A percentile compares a stretch with the other conserved stretches of the same genome.
These are phyloP conservation scores for Drosophila nebulosa DNA, from an alignment of 1,140 invertebrate species.

Conservation along the genomic window DNA sequence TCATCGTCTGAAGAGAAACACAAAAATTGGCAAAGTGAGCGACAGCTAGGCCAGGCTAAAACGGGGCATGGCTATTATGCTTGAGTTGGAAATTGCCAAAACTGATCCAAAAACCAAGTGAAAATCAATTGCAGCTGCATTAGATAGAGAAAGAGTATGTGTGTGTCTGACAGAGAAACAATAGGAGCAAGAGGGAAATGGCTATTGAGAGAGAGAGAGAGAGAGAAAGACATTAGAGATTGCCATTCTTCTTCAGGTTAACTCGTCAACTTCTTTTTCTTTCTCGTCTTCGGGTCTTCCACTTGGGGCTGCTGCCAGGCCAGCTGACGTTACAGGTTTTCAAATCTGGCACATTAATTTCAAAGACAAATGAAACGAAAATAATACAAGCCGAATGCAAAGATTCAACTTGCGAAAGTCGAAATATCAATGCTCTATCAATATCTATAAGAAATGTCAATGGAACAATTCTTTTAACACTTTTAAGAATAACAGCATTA, in stretches of 20 bases:
- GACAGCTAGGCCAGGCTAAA: conserved; percentile 41
- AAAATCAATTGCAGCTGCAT: conserved; percentile 65
- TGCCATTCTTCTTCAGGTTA: conserved; percentile 63
- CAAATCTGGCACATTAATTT: conserved; percentile 75
- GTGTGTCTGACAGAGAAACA: neutral
- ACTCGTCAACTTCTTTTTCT: conserved; percentile 37
- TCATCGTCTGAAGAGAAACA: conserved; percentile 60
- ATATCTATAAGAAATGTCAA: no score
- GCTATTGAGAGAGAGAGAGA: neutral
- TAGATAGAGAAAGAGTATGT: neutral
- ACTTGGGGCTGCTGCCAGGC: conserved; percentile 7
- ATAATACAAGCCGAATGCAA: conserved; percentile 52
- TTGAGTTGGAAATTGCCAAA: conserved; percentile 36
- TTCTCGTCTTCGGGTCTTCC: neutral
- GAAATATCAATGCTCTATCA: conserved; percentile 32
- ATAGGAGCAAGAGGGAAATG: neutral
- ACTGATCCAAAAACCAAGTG: conserved; percentile 53
- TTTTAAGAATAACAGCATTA: no score
- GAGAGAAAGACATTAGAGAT: conserved; percentile 12
- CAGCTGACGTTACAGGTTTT: conserved; percentile 69
- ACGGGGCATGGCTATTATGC: conserved; percentile 50
- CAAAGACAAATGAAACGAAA: conserved; percentile 73
- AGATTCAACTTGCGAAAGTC: neutral
- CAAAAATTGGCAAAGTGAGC: conserved; percentile 57
- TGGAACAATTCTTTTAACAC: no score